Conservation (phyloP, 2,888 invertebrate species). For the Piscicola geometra region DNA sequence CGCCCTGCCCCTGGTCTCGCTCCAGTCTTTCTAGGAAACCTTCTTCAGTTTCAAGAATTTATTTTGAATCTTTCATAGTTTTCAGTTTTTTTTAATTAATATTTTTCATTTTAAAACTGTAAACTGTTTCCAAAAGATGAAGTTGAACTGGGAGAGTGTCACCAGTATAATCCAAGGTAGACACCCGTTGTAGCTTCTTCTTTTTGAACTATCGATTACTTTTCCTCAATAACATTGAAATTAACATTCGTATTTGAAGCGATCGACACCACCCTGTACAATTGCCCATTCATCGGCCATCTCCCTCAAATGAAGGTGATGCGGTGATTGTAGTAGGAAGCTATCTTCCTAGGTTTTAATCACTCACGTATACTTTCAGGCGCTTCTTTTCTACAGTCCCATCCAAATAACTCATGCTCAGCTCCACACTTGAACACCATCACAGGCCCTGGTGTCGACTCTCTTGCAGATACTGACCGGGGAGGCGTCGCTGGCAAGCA, state of each 20-base stretch:
- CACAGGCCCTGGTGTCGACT: not conserved
- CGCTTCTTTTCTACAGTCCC: too few species aligned
- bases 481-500: slow-evolving; percentile 4
- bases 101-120: slow-evolving; percentile 28
- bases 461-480: slow-evolving; percentile 23
- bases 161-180: slow-evolving; percentile 78
- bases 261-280: slow-evolving; percentile 84
- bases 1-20: slow-evolving; percentile 60
- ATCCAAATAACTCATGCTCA: too few species aligned
- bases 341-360: too few species aligned
- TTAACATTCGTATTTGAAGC: slow-evolving; percentile 54
- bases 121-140: slow-evolving; percentile 64
- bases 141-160: slow-evolving; percentile 95
- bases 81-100: not conserved
- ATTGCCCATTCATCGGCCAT: slow-evolving; percentile 91
- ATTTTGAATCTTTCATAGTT: not conserved
- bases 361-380: too few species aligned
- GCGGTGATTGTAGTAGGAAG: too few species aligned
- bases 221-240: too few species aligned
- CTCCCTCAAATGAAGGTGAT: slow-evolving; percentile 89
- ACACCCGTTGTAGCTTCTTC: too few species aligned
- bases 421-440: too few species aligned
- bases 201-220: too few species aligned
- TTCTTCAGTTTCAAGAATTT: not conserved
- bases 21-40: not conserved